Evolutionary conservation across 2,797 vertebrate species (phyloP), one percentile per base, ranked within the genome.

Genomic region (Protonibea diacanthus): DNA sequence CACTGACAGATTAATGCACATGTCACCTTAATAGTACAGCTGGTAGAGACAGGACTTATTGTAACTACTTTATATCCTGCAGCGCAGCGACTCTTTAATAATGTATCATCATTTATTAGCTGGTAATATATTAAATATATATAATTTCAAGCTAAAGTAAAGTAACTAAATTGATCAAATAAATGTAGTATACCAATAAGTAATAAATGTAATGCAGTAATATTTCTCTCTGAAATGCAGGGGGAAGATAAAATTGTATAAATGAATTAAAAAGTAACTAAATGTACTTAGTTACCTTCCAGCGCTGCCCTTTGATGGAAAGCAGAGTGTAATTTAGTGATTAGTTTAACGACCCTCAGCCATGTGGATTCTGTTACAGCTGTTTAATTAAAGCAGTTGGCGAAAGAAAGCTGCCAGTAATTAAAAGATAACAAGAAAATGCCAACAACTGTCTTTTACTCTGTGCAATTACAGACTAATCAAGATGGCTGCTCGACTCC

Each of bases 381-480:
- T 58, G 63, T 78, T 83, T 79, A 82, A 87, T 89, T 85, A 75
- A 85, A 75, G 17, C 74, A 17, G 6, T 70, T 71, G 74, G 48
- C 10, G 52, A 55, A 42, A 68, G 17, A 69, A 55, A 77, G 45
- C 56, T 48, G 57, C 68, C 60, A 23, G 29, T 82, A 88, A 91
- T 91, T 92, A 92, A 90, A 89, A 88, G 85, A 90, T 88, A 91
- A 79, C 21, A 45, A 49, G 74, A 69, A 89, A 84, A 87, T 66
- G 49, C 51, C 47, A 79, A 56, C 76, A 44, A 23, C 57, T 48
- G 40, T 47, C 14, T 64, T 78, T 63, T 12, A 40, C 40, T 73
- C 27, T 5, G 74, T 53, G 56, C 60, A 89, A 79, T 91, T 86
- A 84, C 42, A 76, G 68, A 63, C 44, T 63, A 45, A 88, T 81